Conservation (phyloP, 2,797 vertebrate genomes). For the Morus bassanus region DNA sequence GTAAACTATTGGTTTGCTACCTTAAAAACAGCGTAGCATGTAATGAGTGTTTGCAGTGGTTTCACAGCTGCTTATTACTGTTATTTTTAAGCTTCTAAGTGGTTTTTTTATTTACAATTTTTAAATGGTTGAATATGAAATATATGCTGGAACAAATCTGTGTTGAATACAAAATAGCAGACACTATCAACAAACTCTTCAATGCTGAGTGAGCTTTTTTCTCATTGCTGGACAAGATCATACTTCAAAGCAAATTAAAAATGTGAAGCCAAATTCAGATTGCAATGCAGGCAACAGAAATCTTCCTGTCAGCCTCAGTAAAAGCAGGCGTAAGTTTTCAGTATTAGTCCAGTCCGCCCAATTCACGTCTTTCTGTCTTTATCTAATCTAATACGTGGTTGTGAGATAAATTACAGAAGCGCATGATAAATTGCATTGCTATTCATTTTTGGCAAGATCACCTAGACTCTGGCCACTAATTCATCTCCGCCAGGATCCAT, state of each 20-base stretch:
- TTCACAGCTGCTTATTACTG: neutral
- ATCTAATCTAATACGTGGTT: slow-evolving; percentile 58
- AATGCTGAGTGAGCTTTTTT: slow-evolving; percentile 42
- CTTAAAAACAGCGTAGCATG: neutral
- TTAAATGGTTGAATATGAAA: neutral
- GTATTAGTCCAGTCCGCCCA: slow-evolving; percentile 35
- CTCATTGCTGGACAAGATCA: neutral
- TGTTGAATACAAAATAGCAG: slow-evolving; percentile 3
- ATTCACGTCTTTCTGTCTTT: slow-evolving; percentile 58
- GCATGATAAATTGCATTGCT: slow-evolving; percentile 57
- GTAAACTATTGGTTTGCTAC: slow-evolving; percentile 17
- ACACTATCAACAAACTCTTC: slow-evolving; percentile 1
- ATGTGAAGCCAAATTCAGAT: slow-evolving; percentile 31
- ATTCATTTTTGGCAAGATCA: slow-evolving; percentile 60
- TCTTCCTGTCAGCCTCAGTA: slow-evolving; percentile 56
- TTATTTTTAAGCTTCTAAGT: neutral
- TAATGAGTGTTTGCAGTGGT: neutral
- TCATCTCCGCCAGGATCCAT: slow-evolving; percentile 30
- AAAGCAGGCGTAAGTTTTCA: slow-evolving; percentile 47
- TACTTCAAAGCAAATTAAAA: slow-evolving; percentile 64
- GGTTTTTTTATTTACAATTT: neutral
- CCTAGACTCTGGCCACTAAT: slow-evolving; percentile 42
- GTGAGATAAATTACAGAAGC: slow-evolving; percentile 57
- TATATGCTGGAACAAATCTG: neutral
- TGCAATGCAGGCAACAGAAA: slow-evolving; percentile 30